Evolutionary conservation across 2,888 invertebrate genomes (phyloP), one percentile per base, ranked within the genome.

Genomic region (Rhagium mordax): DNA sequence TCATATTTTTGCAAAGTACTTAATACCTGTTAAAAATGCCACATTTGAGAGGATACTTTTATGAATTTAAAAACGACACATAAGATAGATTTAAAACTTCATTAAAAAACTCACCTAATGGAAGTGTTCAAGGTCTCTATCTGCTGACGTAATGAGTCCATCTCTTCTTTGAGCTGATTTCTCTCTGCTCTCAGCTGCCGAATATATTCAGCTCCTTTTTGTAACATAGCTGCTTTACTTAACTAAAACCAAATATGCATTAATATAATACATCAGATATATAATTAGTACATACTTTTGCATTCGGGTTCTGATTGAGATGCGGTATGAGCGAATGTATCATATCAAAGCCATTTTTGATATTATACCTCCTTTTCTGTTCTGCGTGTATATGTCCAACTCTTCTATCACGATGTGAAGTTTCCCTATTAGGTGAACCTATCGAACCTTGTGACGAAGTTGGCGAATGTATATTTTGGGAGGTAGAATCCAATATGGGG

Each of bases 191-290:
- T 94, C 81, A 98, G 88, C 85, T 96, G 95, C 83, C 94, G 93
- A 77, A 98, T 98, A 86, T 98, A 97, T 82, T 98, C 98, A 5
- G 98, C 98, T 72, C 98, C 97, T 87, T 98, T 98, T 86, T 98
- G 97, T 68, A 98, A 89, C 96, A 98, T 97, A 16, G 97, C 97
- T 51, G 98, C 98, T 89, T 98, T 98, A 89, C 96, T 96, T 81
- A 96, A 91, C 93, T 94, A 85, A 53, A 88, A 85, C 72, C 73
- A 75, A 81, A 76, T 62, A 75, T 21, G 2, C 18, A 27, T 61
- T 29, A 61, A 47, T 33, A 20, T 5, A 41, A n/a, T 18, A 16
- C 10, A 29, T 29, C 57, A 47, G 20, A n/a, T 33, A 47, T 24
- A 48, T 48, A 60, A 62, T 8, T n/a, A 20, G 29, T 27, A 75